Evolutionary conservation across 2,113 vertebrate species (phyloP).

Genomic region (Pteruthius melanotis): DNA sequence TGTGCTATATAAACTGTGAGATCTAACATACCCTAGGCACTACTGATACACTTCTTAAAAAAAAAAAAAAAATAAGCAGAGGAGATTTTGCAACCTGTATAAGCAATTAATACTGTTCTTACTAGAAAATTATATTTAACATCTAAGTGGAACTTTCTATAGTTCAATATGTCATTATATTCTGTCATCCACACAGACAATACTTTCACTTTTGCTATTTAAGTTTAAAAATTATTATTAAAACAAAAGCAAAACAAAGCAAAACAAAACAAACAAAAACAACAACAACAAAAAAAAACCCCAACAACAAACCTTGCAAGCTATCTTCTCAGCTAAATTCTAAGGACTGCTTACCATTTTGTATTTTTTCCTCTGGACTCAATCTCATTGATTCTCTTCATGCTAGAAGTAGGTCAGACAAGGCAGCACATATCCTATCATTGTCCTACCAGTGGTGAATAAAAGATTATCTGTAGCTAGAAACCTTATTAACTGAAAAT

Average conservation of each 20-base stretch:
- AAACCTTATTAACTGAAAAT: background rate
- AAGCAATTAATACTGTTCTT: background rate
- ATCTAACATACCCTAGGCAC: background rate
- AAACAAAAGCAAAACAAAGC: background rate
- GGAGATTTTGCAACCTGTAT: background rate
- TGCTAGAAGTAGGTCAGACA: background rate
- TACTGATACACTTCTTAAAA: background rate
- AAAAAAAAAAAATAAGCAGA: background rate
- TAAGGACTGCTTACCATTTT: background rate
- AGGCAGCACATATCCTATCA: background rate
- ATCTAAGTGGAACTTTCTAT: background rate
- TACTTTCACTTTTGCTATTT: background rate
- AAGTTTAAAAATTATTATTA: background rate
- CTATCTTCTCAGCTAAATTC: background rate
- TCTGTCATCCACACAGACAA: background rate
- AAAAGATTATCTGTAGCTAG: background rate
- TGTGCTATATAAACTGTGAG: background rate
- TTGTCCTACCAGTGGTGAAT: background rate
- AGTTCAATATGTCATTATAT: background rate
- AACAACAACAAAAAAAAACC: background rate
- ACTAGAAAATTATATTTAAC: background rate
- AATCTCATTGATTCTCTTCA: background rate
- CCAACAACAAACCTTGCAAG: background rate
- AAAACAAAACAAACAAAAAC: fast-evolving
- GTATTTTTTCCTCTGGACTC: background rate